phyloP scores from a whole-genome alignment of 2,797 vertebrate genomes.

The Malurus leucopterus region DNA sequence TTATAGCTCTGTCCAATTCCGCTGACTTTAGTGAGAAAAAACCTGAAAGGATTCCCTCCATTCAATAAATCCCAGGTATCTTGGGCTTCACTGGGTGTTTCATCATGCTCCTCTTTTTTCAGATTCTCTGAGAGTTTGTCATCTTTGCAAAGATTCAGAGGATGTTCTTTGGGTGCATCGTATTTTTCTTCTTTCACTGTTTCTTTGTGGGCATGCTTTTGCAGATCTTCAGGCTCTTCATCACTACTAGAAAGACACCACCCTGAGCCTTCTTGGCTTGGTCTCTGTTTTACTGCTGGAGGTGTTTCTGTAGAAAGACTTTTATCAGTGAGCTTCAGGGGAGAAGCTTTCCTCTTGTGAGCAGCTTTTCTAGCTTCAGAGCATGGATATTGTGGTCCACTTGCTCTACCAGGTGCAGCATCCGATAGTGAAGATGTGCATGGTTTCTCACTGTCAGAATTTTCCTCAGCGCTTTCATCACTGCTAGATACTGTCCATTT shows the following conservation, averaged over 20 bases:
- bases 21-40: constrained; percentile 92
- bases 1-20: constrained; percentile 88
- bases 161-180: background rate
- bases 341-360: constrained; percentile 64
- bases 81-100: constrained; percentile 73
- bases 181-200: constrained; percentile 58
- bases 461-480: constrained; percentile 81
- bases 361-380: constrained; percentile 73
- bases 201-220: constrained; percentile 5
- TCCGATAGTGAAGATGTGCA: constrained; percentile 14
- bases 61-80: constrained; percentile 79
- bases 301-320: background rate
- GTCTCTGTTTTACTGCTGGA: constrained; percentile 51
- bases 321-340: constrained; percentile 20
- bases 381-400: constrained; percentile 28
- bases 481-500: constrained; percentile 94
- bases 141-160: background rate
- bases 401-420: background rate
- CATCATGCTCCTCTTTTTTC: constrained; percentile 45
- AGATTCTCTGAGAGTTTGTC: constrained; percentile 9
- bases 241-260: constrained; percentile 95
- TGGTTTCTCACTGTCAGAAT: constrained; percentile 40
- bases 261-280: constrained; percentile 72
- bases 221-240: constrained; percentile 50
- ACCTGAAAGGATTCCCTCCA: constrained; percentile 81